phyloP scores from a whole-genome alignment of 2,113 vertebrate genomes.

The Chamaea fasciata region DNA sequence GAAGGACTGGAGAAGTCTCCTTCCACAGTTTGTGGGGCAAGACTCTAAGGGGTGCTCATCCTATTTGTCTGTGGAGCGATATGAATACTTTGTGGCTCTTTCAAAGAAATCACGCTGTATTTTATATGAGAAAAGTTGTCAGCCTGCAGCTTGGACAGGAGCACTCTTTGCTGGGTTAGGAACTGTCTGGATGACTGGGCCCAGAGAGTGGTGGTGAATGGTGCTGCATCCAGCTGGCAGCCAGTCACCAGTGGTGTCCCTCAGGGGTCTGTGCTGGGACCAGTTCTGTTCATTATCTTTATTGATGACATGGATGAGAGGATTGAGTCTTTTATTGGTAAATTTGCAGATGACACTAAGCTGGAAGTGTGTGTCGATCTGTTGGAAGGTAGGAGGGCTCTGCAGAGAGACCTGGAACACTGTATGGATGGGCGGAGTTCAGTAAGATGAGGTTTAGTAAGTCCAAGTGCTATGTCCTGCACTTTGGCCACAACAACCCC shows the following conservation, averaged over 20 bases:
- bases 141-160: neutral
- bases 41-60: neutral
- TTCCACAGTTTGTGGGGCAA: neutral
- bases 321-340: neutral
- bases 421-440: neutral
- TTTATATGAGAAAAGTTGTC: neutral
- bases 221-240: neutral
- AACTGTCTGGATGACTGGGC: neutral
- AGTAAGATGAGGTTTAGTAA: neutral
- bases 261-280: neutral
- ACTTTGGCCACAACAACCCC: neutral
- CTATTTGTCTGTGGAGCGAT: neutral
- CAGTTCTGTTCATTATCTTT: neutral
- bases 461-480: neutral
- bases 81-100: neutral
- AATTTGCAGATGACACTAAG: neutral
- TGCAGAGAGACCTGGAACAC: neutral
- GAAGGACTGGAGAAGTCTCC: neutral
- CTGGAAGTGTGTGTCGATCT: neutral
- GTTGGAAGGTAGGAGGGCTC: neutral
- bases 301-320: neutral
- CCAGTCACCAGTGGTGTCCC: neutral
- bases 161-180: neutral
- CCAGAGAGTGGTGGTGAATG: neutral
- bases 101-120: neutral